Conservation (phyloP, 2,113 vertebrate species). For the Brachyhypopomus gauderio region DNA sequence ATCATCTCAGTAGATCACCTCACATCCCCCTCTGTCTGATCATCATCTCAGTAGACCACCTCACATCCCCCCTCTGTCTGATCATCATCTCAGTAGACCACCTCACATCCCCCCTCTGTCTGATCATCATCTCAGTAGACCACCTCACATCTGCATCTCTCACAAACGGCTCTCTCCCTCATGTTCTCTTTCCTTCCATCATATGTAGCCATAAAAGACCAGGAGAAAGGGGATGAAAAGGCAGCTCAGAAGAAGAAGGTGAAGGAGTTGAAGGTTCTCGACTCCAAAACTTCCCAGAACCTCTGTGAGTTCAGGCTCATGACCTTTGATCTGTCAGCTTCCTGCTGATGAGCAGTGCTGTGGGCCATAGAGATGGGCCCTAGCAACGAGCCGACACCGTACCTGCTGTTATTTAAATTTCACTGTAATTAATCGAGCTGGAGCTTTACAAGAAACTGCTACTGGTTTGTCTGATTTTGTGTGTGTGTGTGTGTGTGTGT, state of each 20-base stretch:
- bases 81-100: background rate
- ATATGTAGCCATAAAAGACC: slow-evolving; percentile 78
- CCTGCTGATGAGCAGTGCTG: too few relatives aligned
- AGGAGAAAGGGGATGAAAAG: slow-evolving; percentile 80
- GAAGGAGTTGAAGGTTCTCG: slow-evolving; percentile 84
- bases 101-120: background rate
- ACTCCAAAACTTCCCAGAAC: slow-evolving; percentile 81
- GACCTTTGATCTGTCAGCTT: too few relatives aligned
- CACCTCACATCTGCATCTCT: background rate
- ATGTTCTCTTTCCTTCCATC: slow-evolving; percentile 11
- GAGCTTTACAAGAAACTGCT: too few relatives aligned
- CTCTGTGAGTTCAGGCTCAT: slow-evolving; percentile 76
- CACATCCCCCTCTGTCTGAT: too few relatives aligned
- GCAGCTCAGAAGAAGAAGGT: slow-evolving; percentile 82
- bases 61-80: too few relatives aligned
- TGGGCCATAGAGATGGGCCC: too few relatives aligned
- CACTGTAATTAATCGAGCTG: background rate
- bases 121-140: background rate
- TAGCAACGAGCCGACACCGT: too few relatives aligned
- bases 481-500: background rate
- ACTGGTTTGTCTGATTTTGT: background rate
- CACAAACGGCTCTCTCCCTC: background rate
- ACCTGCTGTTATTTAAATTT: background rate
- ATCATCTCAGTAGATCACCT: too few relatives aligned
- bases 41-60: too few relatives aligned